Evolutionary conservation across 2,797 vertebrate species (phyloP), one percentile per base, ranked within the genome.

Genomic region (Acrossocheilus wenchowensis): DNA sequence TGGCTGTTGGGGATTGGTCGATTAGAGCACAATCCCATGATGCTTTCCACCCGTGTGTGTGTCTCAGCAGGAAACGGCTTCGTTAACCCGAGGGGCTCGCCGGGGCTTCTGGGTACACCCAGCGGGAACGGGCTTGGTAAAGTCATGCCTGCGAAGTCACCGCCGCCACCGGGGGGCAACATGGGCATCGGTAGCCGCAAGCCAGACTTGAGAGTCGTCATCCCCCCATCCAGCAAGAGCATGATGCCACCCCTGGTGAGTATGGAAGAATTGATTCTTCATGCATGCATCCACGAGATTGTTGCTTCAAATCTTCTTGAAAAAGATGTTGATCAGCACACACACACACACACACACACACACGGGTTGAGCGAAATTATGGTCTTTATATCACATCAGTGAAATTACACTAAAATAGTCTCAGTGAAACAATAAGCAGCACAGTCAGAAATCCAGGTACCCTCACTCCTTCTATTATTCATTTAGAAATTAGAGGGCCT

Each of bases 171-270:
- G 69, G 98, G 97, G 90, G 96, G 96, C 89, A 97, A 90, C 92
- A 96, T 98, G 88, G 97, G 95, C 90, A 97, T 99, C 95, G 97
- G 96, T 92, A 95, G 93, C 93, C 97, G 98, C 89, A 99, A 99
- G 92, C 98, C 98, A 23, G 98, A 99, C 93, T 96, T 99, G 52
- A 96, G 98, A 85, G 98, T 99, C 34, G 98, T 99, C 92, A 99
- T 99, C 92, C 98, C 98, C 1, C 97, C 98, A 81, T 97, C 97
- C 78, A 98, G 97, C 96, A 99, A 99, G 95, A 97, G 97, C 92
- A 97, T 98, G 97, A 99, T 99, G 98, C 97, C 98, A 75, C 98
- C 98, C 39, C 90, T 99, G 97, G 98, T 99, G 95, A 96, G 97
- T 96, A 90, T 23, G 14, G 50, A 86, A 78, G 57, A 30, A 79